phyloP scores from a whole-genome alignment of 2,113 vertebrate genomes.

The Engystomops pustulosus region DNA sequence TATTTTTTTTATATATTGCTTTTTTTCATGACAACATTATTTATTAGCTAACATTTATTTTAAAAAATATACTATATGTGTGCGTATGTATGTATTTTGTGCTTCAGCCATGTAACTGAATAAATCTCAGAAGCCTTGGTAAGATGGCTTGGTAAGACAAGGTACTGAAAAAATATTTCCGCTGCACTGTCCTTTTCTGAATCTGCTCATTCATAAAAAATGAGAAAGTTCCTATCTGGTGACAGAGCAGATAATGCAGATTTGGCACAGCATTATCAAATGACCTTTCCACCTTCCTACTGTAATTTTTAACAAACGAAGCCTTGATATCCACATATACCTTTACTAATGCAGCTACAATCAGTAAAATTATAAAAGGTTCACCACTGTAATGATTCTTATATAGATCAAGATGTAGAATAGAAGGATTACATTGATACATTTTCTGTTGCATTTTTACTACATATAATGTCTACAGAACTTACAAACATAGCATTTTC shows the following conservation, averaged over 20 bases:
- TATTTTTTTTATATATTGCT: too few species aligned
- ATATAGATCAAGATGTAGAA: not conserved
- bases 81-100: not conserved
- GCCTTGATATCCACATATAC: constrained; percentile 13
- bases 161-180: constrained; percentile 53
- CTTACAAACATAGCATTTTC: not conserved
- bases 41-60: too few species aligned
- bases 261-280: constrained; percentile 36
- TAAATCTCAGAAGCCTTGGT: not conserved
- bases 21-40: too few species aligned
- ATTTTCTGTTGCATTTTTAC: too few species aligned
- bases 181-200: constrained; percentile 61
- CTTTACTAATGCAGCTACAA: not conserved
- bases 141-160: constrained; percentile 36
- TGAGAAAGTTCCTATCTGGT: constrained; percentile 58
- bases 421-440: too few species aligned
- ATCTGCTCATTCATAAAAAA: constrained; percentile 63
- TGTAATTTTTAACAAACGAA: constrained; percentile 34
- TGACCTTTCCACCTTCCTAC: constrained; percentile 57
- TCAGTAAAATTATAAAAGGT: not conserved
- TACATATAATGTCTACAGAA: too few species aligned
- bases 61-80: too few species aligned
- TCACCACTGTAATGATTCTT: not conserved
- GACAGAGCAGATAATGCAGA: constrained; percentile 60
- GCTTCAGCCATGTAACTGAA: not conserved